Conservation (phyloP, 2,113 vertebrate species). For the Rhizomys pruinosus region DNA sequence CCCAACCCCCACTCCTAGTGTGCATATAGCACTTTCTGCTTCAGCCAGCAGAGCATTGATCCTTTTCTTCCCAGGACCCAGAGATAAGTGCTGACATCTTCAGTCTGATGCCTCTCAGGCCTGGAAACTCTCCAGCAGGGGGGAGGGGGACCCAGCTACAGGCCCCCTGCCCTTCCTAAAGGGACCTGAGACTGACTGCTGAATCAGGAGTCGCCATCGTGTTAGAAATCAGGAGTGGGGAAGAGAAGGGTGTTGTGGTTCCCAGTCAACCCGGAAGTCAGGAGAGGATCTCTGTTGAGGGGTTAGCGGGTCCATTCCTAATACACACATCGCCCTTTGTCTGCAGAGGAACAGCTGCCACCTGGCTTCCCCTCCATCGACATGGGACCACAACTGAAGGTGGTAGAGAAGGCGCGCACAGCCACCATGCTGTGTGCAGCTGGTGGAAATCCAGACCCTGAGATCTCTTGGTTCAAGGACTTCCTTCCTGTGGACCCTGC, state of each 20-base stretch:
- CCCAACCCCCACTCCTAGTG: not conserved
- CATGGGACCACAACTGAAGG: slow-evolving; percentile 98
- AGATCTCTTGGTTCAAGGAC: slow-evolving; percentile 99
- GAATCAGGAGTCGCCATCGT: not conserved
- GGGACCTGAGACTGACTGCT: not conserved
- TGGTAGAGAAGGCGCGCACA: slow-evolving; percentile 96
- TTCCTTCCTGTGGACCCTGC: slow-evolving; percentile 96
- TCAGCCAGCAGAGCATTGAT: slow-evolving; percentile 37
- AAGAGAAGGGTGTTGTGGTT: not conserved
- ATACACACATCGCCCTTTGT: not conserved
- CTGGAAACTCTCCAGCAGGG: not conserved
- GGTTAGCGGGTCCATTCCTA: not conserved
- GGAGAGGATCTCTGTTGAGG: not conserved
- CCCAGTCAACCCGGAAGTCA: not conserved
- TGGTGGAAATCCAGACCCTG: slow-evolving; percentile 96
- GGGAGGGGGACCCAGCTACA: not conserved
- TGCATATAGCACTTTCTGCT: not conserved
- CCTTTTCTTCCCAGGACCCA: not conserved
- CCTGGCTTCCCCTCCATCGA: slow-evolving; percentile 96
- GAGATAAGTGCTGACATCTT: slow-evolving; percentile 29
- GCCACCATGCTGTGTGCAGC: slow-evolving; percentile 98
- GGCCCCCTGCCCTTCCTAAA: not conserved
- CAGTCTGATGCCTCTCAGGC: slow-evolving; percentile 44
- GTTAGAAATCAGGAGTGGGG: not conserved
- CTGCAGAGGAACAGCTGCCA: slow-evolving; percentile 96